Conservation (phyloP, 2,888 invertebrate genomes). For the Epirrita christyi region DNA sequence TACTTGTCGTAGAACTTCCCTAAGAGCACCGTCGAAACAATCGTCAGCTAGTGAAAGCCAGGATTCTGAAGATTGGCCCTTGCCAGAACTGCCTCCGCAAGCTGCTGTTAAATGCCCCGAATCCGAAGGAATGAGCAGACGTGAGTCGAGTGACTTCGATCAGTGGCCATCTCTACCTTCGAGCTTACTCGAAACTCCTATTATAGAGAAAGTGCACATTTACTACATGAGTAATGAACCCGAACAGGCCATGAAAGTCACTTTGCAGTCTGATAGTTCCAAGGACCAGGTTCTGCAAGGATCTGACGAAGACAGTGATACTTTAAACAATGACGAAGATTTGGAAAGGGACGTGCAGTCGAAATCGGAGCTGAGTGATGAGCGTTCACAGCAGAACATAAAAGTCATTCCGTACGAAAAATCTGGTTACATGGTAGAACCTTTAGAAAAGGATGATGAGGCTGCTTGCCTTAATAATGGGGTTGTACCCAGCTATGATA, state of each 20-base stretch:
- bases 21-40: slow-evolving; percentile 69
- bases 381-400: slow-evolving; percentile 62
- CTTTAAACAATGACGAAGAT: slow-evolving; percentile 87
- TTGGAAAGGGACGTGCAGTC: slow-evolving; percentile 82
- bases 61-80: slow-evolving; percentile 91
- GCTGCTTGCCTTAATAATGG: slow-evolving; percentile 67
- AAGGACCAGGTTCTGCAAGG: slow-evolving; percentile 85
- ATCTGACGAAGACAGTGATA: slow-evolving; percentile 88
- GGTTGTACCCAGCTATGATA: slow-evolving; percentile 76
- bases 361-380: slow-evolving; percentile 71
- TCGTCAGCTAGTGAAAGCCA: slow-evolving; percentile 87
- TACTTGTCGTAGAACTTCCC: slow-evolving; percentile 46
- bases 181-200: slow-evolving; percentile 87
- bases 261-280: slow-evolving; percentile 88
- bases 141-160: slow-evolving; percentile 88
- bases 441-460: slow-evolving; percentile 72
- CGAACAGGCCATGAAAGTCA: slow-evolving; percentile 91
- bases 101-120: slow-evolving; percentile 57
- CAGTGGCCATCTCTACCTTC: slow-evolving; percentile 94
- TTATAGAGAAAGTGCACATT: slow-evolving; percentile 91
- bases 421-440: slow-evolving; percentile 81
- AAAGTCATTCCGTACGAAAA: slow-evolving; percentile 79
- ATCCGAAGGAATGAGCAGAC: slow-evolving; percentile 58
- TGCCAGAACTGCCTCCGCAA: slow-evolving; percentile 89
- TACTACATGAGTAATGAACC: slow-evolving; percentile 91